Conservation (phyloP, 2,113 vertebrate genomes). For the Rhynchopsitta pachyrhyncha region DNA sequence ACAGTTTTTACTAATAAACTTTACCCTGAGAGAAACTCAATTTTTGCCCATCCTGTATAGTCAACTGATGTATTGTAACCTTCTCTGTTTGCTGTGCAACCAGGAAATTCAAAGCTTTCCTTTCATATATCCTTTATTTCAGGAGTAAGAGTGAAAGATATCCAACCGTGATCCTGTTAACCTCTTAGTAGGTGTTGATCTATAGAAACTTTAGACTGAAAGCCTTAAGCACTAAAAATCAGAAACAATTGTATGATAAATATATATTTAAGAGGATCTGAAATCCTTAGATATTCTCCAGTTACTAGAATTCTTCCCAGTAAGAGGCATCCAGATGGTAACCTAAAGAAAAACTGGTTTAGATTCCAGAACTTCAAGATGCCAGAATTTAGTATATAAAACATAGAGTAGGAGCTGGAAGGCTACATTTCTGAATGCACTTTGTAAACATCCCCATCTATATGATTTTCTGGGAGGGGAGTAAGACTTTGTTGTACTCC, state of each 20-base stretch:
- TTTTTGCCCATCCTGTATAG: not conserved
- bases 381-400: not conserved
- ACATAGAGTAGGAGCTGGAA: not conserved
- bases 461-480: not conserved
- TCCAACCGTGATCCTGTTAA: not conserved
- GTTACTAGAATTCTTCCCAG: not conserved
- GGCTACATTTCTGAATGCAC: not conserved
- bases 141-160: not conserved
- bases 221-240: not conserved
- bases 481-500: not conserved
- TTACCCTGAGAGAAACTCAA: not conserved
- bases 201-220: not conserved
- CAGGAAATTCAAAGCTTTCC: not conserved
- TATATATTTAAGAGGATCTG: not conserved
- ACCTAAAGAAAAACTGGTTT: not conserved
- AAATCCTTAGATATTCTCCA: not conserved
- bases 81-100: not conserved
- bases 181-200: not conserved
- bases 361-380: not conserved
- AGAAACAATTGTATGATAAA: not conserved
- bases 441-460: not conserved
- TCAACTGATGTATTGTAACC: rapidly evolving
- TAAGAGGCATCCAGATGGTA: not conserved
- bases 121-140: not conserved
- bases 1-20: not conserved